Evolutionary conservation across 1,140 invertebrate species (phyloP), one percentile per base, ranked within the genome.

Genomic region (Drosophila tristis): DNA sequence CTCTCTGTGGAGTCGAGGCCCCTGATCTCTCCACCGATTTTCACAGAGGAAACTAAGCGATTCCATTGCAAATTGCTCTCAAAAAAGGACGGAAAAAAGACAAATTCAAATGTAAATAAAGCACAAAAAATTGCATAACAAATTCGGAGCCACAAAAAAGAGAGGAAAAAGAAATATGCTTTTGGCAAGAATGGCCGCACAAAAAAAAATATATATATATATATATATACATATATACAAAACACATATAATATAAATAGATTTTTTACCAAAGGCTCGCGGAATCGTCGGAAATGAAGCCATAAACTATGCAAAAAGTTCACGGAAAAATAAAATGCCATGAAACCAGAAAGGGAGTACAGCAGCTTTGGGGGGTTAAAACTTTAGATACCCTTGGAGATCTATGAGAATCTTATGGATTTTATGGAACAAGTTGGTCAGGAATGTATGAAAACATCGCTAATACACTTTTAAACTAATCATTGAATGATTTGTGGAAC

Each of bases 231-330:
- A 42, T 48, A 54, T 29, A 62, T 55, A 73, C 55, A 48, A 57
- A 20, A 51, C 26, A 48, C 29, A 74, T 51, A 63, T 65, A 85
- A 64, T 78, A 75, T 74, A 81, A 87, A 81, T 78, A 81, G 58
- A 86, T 75, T 76, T 76, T 81, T 65, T 73, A 62, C 45, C 56
- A 53, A 76, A 77, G 51, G 75, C 64, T 49, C 58, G 76, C 51
- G 76, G 71, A 89, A 74, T 70, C 35, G 64, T 57, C 58, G 80
- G 80, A 80, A 87, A 87, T 84, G 61, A 82, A 82, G 82, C 82
- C 61, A 76, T 87, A 87, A 87, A 87, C 56, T 63, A 77, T 74
- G 73, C 59, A 71, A 64, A 85, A 78, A 74, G 11, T 64, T 2
- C 11, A 57, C 44, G 16, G 13, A 5, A 9, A 15, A 20, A 31